Evolutionary conservation across 1,140 invertebrate species (phyloP), one percentile per base, ranked within the genome.

Genomic region (Apis dorsata): DNA sequence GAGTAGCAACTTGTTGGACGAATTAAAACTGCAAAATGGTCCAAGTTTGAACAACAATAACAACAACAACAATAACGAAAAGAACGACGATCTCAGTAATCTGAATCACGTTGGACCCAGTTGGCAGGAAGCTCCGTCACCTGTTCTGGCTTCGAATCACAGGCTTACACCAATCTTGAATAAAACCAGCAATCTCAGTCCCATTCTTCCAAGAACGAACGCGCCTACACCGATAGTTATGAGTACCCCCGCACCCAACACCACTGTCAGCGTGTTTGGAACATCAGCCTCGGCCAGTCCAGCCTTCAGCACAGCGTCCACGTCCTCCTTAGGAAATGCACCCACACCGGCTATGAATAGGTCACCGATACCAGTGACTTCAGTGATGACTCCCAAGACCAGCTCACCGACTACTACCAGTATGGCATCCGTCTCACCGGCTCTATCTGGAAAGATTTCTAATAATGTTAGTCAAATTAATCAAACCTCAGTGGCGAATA

Each of bases 121-220:
- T 57, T 93, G 91, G 92, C 87, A 89, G 59, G 93, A 93, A 1
- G 81, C 89, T 1, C 89, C 90, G 9, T 90, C 90, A 1, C 91
- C 90, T 1, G 84, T 88, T 68, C 81, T 92, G 5, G 89, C 90
- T 15, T 87, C 87, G 63, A 93, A 92, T 87, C 91, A 90, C 21
- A 91, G 90, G 84, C 86, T 92, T 3, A 94, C 94, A 10, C 94
- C 95, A 1, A 94, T 93, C 72, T 93, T 92, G 12, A 93, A 91
- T 66, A 91, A 89, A 77, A 88, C 90, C n/a, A 91, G 89, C 34
- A 93, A 93, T 28, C 63, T 93, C 2, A 94, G 93, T 69, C 93
- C 93, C 0, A 88, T 93, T 3, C 85, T 93, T 65, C 78, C 91
- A 28, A 91, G 91, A 53, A 90, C 88, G 34, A 91, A 75, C 73